Evolutionary conservation across 2,888 invertebrate genomes (phyloP), one percentile per base, ranked within the genome.

Genomic region (Drosophila subquinaria): DNA sequence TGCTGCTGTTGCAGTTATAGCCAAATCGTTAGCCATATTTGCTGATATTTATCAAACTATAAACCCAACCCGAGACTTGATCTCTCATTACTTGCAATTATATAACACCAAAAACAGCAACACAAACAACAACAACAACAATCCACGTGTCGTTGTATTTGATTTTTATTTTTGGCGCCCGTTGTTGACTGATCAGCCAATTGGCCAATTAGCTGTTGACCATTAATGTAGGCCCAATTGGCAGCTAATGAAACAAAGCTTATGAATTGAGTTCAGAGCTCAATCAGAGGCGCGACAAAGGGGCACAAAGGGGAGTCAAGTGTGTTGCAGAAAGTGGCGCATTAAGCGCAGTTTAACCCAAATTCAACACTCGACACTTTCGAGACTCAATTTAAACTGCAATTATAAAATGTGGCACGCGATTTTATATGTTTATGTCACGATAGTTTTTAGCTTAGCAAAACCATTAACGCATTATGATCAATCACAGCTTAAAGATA

Each of bases 121-220:
- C 56, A 13, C 4, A 6, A 38, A 6, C 15, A 40, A 11, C 20
- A 5, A 20, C 40, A 17, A 20, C 35, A 52, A 23, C 13, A n/a
- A 47, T 42, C 60, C 57, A 73, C 63, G 75, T 75, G 75, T 53
- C 36, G 38, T 1, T 42, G 11, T 8, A 15, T 4, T 17, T 45
- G 6, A n/a, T 27, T n/a, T 48, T 11, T 1, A 13, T 56, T 45
- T 43, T 63, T 48, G 62, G 62, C 45, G 62, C 43, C 61, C 36
- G 23, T 53, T 61, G 53, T 23, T 43, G 23, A 53, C 38, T 57
- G 56, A 38, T 38, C 59, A 48, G 47, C 47, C 69, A 76, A 74
- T 74, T 79, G 70, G 75, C 62, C 75, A 79, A 76, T 79, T 76
- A 79, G 63, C 47, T 33, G 59, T 36, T 48, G 61, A 52, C 70